Conservation (phyloP, 1,140 invertebrate genomes). For the Lepidotrigona ventralis region DNA sequence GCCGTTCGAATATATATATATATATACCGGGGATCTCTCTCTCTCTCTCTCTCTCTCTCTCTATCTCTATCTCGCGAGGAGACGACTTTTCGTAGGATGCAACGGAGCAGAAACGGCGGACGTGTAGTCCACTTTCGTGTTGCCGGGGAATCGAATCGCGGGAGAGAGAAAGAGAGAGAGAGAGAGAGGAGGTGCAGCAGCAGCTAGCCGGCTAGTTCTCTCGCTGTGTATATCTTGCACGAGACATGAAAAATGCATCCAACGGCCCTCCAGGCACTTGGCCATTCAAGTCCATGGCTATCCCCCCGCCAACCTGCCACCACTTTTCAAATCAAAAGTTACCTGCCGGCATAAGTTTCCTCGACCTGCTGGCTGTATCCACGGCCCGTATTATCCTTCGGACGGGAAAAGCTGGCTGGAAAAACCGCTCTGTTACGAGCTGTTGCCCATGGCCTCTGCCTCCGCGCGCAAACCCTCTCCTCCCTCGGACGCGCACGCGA, state of each 20-base stretch:
- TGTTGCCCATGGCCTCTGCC: not conserved
- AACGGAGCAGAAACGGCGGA: conserved; percentile 34
- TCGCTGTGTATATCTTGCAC: conserved; percentile 64
- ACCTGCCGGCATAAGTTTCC: conserved; percentile 71
- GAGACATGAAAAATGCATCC: conserved; percentile 79
- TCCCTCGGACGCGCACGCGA: not conserved
- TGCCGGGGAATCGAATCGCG: conserved; percentile 18
- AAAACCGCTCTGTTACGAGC: conserved; percentile 45
- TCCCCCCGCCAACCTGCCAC: conserved; percentile 72
- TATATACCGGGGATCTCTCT: not conserved
- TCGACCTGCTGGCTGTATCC: conserved; percentile 19
- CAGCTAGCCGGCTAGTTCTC: not conserved
- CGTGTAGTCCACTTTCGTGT: conserved; percentile 37
- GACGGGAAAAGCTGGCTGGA: conserved; percentile 45
- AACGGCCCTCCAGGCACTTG: conserved; percentile 72
- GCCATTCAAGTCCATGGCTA: conserved; percentile 73
- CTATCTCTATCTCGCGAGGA: conserved; percentile 34
- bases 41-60: too few relatives aligned
- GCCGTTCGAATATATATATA: conserved; percentile 67
- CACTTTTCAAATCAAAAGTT: conserved; percentile 78
- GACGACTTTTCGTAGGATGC: conserved; percentile 40
- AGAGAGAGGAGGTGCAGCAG: not conserved
- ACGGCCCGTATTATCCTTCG: not conserved
- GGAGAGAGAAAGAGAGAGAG: not conserved
- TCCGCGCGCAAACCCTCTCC: not conserved